Evolutionary conservation across 2,797 vertebrate species (phyloP).

Genomic region (Agapornis canus): DNA sequence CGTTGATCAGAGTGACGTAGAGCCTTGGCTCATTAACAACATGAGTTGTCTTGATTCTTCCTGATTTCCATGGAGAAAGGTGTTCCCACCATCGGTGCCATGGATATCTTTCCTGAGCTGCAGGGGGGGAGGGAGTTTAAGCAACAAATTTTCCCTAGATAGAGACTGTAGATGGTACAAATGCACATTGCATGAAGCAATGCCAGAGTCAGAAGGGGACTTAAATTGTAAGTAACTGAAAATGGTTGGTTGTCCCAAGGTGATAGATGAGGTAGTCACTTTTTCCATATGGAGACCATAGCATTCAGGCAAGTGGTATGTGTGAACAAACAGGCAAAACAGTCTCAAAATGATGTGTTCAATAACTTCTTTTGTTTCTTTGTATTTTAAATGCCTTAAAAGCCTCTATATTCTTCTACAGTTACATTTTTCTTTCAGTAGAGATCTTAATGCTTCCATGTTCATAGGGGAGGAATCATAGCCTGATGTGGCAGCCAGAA

Average conservation of each 20-base stretch:
- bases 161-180: not conserved
- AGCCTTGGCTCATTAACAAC: accelerated
- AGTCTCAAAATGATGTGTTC: not conserved
- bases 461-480: not conserved
- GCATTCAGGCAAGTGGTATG: not conserved
- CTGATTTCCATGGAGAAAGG: not conserved
- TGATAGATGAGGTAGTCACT: accelerated
- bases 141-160: not conserved
- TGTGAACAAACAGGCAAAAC: not conserved
- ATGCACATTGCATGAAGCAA: not conserved
- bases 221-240: not conserved
- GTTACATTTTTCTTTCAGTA: not conserved
- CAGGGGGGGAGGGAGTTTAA: accelerated
- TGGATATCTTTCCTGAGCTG: not conserved
- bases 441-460: not conserved
- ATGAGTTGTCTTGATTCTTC: not conserved
- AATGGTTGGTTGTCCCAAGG: not conserved
- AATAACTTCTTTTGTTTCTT: not conserved
- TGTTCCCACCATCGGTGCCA: not conserved
- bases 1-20: not conserved
- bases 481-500: not conserved
- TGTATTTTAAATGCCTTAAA: conserved; percentile 38
- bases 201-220: not conserved
- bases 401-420: not conserved
- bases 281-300: not conserved